Base-by-base conservation (phyloP, 1,140 invertebrate species). In the Ruditapes philippinarum region DNA sequence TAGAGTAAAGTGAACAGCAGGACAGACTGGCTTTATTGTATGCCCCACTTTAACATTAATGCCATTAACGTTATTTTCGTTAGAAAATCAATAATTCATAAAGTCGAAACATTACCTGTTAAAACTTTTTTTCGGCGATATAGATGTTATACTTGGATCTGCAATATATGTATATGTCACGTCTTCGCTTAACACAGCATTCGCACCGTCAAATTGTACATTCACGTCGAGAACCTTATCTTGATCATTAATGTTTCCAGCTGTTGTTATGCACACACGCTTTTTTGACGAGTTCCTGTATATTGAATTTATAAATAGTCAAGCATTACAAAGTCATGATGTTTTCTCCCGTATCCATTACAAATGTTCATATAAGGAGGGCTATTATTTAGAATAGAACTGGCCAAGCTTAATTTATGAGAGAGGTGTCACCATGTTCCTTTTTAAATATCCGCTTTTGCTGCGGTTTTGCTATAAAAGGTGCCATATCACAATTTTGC, bases 51-150 rank as follows among this genome's bases (percentile, higher is more conserved):
- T n/a, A n/a, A n/a, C n/a, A n/a, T n/a, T n/a, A n/a, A n/a, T n/a
- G n/a, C n/a, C n/a, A n/a, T 11, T 11, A 60, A 60, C 42, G 42
- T 5, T 14, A 5, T 14, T 45, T 45, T 7, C 25, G n/a, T n/a
- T 5, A 9, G 4, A 60, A 22, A 22, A 14, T 14, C 42, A 7
- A 14, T 45, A 45, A 14, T 45, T 5, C 7, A n/a, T n/a, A 62
- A n/a, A 7, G 22, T 25, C 22, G 31, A 25, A 62, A 31, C 19
- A 19, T 42, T 68, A 84, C 82, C 82, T 73, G 9, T 51, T 0
- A n/a, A 84, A 84, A 36, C 82, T 84, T 51, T 73, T 73, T n/a
- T 28, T 70, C n/a, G 82, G 82, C 25, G n/a, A 33, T 51, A 84
- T 84, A 25, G 40, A 28, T 36, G 40, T 49, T 0, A 84, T 73